phyloP scores from a whole-genome alignment of 2,797 vertebrate species.

The Tamandua tetradactyla region DNA sequence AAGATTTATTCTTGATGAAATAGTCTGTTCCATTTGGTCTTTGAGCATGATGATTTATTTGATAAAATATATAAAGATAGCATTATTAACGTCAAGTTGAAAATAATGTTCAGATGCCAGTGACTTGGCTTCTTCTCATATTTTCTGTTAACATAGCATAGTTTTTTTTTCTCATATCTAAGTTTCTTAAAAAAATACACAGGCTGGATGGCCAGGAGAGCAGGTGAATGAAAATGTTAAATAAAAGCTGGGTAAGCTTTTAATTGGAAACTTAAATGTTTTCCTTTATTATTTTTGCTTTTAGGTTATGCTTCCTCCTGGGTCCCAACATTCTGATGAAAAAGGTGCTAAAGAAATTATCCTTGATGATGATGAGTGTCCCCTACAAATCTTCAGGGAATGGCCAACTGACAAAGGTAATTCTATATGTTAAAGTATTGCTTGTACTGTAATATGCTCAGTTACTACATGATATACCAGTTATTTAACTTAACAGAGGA shows the following conservation, averaged over 20 bases:
- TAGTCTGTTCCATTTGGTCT: not conserved
- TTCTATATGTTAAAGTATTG: not conserved
- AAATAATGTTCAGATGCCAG: not conserved
- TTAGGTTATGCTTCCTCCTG: constrained; percentile 88
- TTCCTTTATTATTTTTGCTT: constrained; percentile 4
- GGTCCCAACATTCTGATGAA: constrained; percentile 93
- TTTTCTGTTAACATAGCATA: no score
- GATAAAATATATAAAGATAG: rapidly evolving
- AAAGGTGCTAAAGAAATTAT: constrained; percentile 93
- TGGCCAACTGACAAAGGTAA: constrained; percentile 97
- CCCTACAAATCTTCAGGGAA: constrained; percentile 97
- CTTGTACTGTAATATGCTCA: rapidly evolving
- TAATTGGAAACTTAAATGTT: not conserved
- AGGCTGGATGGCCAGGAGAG: not conserved
- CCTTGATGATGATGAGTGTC: constrained; percentile 95
- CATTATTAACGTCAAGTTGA: no score
- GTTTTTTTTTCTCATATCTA: no score
- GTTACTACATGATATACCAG: rapidly evolving
- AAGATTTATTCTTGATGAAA: not conserved
- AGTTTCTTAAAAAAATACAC: not conserved
- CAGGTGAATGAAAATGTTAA: no score
- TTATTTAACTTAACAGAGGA: not conserved
- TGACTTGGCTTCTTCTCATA: not conserved
- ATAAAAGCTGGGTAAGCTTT: not conserved
- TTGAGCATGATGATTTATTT: rapidly evolving